phyloP scores from a whole-genome alignment of 2,113 vertebrate species.

The Pangasianodon hypophthalmus region DNA sequence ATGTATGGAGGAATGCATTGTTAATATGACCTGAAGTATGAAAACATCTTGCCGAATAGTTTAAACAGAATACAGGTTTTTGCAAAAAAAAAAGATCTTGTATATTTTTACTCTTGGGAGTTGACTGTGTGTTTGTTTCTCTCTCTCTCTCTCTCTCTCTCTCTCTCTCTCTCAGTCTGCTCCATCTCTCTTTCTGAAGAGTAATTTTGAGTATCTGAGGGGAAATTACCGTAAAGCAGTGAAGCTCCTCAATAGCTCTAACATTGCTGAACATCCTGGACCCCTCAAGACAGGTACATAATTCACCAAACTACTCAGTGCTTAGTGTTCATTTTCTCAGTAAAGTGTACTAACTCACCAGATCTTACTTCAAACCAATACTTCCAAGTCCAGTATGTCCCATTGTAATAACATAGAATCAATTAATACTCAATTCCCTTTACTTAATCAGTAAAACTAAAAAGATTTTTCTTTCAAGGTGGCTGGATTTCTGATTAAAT shows the following conservation, averaged over 20 bases:
- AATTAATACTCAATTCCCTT: background rate
- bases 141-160: conserved; percentile 50
- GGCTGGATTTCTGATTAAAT: background rate
- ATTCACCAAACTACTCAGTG: background rate
- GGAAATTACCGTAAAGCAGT: conserved; percentile 98
- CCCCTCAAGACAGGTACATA: conserved; percentile 92
- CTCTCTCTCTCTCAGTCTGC: conserved; percentile 80
- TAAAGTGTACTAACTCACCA: background rate
- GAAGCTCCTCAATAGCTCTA: conserved; percentile 94
- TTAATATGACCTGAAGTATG: background rate
- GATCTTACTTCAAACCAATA: background rate
- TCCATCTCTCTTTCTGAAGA: conserved; percentile 96
- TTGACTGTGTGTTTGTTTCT: conserved; percentile 46
- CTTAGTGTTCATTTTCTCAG: background rate
- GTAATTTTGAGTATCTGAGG: conserved; percentile 97
- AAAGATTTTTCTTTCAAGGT: background rate
- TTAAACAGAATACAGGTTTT: background rate
- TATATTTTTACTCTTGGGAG: background rate
- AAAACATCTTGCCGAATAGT: background rate
- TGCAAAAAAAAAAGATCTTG: background rate
- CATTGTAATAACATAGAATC: background rate
- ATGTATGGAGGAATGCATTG: background rate
- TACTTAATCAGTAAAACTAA: background rate
- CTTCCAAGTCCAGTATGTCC: background rate
- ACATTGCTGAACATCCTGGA: conserved; percentile 94